phyloP scores from a whole-genome alignment of 2,888 invertebrate species.

The Cheilosia vernalis region DNA sequence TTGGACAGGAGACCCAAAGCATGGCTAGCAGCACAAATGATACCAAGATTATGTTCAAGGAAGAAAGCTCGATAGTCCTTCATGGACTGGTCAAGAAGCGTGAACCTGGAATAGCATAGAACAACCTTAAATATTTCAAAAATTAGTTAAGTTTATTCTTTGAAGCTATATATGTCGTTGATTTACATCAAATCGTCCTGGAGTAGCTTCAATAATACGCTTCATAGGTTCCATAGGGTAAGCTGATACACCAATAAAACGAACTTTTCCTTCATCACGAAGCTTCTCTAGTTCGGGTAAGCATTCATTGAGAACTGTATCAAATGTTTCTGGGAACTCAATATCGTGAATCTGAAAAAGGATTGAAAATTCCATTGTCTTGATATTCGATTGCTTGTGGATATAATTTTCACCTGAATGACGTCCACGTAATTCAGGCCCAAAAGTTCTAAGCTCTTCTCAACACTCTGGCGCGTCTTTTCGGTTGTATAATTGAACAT shows the following conservation, averaged over 20 bases:
- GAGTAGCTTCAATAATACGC: constrained; percentile 88
- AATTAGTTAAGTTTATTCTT: too few species aligned
- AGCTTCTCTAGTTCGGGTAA: constrained; percentile 91
- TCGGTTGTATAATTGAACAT: constrained; percentile 95
- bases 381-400: background rate
- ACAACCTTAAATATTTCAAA: constrained; percentile 71
- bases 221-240: constrained; percentile 92
- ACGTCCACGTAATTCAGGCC: constrained; percentile 93
- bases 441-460: constrained; percentile 89
- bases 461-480: constrained; percentile 89
- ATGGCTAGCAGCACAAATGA: constrained; percentile 93
- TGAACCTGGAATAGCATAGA: constrained; percentile 91
- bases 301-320: constrained; percentile 92
- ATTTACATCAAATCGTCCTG: constrained; percentile 82
- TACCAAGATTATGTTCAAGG: constrained; percentile 86
- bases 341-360: constrained; percentile 92
- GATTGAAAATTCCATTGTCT: background rate
- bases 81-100: constrained; percentile 91
- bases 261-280: constrained; percentile 89
- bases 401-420: constrained; percentile 87
- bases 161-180: background rate
- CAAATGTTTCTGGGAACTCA: constrained; percentile 91
- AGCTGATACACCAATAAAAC: constrained; percentile 93
- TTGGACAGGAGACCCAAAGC: constrained; percentile 93
- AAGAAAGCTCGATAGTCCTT: constrained; percentile 88